Conservation (phyloP, 53 echinoderm and acorn worm genomes). For the Patiria pectinifera region DNA sequence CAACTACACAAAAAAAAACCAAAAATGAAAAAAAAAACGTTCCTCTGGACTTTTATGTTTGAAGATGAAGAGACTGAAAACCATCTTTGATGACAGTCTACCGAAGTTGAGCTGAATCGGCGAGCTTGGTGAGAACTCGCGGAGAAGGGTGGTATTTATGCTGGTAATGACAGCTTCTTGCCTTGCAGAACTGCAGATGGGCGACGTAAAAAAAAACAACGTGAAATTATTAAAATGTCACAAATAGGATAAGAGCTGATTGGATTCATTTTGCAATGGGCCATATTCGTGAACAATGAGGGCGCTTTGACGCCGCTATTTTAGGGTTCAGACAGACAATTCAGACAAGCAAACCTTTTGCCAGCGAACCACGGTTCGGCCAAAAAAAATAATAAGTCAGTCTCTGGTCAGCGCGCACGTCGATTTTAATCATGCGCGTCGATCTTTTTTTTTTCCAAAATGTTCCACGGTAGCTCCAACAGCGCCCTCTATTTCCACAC, state of each 20-base stretch:
- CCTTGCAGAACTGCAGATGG: conserved; percentile 86
- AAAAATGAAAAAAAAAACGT: background rate
- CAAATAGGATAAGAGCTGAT: background rate
- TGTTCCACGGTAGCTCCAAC: too few species aligned
- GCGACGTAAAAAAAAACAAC: background rate
- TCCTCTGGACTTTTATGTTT: background rate
- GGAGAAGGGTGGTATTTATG: conserved; percentile 56
- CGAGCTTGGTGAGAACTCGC: background rate
- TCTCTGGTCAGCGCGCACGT: too few species aligned
- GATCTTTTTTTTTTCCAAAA: too few species aligned
- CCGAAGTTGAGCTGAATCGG: background rate
- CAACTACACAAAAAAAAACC: background rate
- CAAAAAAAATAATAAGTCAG: too few species aligned
- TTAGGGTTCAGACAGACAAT: background rate
- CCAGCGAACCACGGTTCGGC: background rate
- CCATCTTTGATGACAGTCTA: conserved; percentile 4
- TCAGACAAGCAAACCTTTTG: too few species aligned
- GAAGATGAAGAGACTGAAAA: background rate
- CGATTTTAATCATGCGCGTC: too few species aligned
- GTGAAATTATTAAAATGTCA: background rate
- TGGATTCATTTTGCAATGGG: background rate
- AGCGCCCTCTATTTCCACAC: too few species aligned
- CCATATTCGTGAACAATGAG: background rate
- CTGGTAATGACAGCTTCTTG: conserved; percentile 95
- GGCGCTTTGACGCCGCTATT: background rate